These are phyloP conservation scores for Heteromyza rotundicornis DNA, from an alignment of 2,888 invertebrate genomes.

Conservation along the genomic window DNA sequence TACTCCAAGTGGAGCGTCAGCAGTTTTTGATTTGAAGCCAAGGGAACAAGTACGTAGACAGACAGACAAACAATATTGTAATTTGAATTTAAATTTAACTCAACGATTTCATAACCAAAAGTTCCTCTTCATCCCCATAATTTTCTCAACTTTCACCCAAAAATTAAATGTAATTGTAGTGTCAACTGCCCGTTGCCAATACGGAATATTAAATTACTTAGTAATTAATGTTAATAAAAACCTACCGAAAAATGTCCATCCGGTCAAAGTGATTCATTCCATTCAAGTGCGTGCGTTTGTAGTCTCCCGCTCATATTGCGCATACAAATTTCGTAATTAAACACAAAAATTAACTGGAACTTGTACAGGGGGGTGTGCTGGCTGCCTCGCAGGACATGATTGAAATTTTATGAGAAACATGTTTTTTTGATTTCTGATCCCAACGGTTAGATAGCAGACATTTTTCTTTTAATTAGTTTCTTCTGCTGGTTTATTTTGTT, in stretches of 20 bases:
- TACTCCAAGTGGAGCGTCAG: too few species aligned
- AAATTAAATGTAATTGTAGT: not conserved
- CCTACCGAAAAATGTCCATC: not conserved
- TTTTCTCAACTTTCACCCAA: too few species aligned
- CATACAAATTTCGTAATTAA: conserved; percentile 27
- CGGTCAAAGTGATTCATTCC: not conserved
- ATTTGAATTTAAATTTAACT: too few species aligned
- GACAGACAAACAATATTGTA: too few species aligned
- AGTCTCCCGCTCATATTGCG: conserved; percentile 16
- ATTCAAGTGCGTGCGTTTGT: too few species aligned
- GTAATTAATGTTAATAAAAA: conserved; percentile 17
- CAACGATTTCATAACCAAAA: too few species aligned
- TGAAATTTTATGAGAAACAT: conserved; percentile 2
- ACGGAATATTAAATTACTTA: conserved; percentile 16
- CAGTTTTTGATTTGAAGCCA: too few species aligned
- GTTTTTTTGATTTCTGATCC: conserved; percentile 14
- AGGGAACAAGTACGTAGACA: too few species aligned
- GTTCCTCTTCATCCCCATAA: too few species aligned
- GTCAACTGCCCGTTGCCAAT: not conserved
- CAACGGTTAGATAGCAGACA: conserved; percentile 27
- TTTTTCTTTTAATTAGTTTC: conserved; percentile 16
- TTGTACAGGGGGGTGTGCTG: not conserved
- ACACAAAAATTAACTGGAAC: conserved; percentile 14
- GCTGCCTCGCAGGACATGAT: not conserved
- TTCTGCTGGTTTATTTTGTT: too few species aligned